Evolutionary conservation across 2,113 vertebrate genomes (phyloP).

Genomic region (Piprites chloris): DNA sequence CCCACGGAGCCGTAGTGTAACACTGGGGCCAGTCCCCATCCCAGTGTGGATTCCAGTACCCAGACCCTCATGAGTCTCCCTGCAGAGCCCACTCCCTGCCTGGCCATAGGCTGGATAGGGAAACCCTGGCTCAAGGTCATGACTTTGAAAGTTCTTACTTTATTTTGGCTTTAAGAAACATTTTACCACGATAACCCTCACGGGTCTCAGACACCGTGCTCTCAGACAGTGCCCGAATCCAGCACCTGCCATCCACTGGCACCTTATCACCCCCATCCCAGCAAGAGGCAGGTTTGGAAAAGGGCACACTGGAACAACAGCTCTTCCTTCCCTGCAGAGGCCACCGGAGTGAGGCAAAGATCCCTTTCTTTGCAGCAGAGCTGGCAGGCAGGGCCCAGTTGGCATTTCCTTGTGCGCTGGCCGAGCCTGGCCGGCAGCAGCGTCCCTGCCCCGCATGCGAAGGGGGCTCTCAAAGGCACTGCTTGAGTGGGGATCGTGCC

Average conservation of each 20-base stretch:
- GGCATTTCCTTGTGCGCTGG: neutral
- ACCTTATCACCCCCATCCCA: neutral
- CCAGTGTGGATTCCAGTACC: neutral
- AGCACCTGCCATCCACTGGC: neutral
- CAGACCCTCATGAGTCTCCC: neutral
- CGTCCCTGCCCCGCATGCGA: neutral
- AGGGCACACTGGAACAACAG: neutral
- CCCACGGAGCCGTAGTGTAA: fast-evolving
- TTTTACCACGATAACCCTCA: neutral
- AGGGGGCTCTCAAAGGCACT: slow-evolving; percentile 10
- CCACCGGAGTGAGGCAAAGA: neutral
- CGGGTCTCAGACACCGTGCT: fast-evolving
- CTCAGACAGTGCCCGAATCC: fast-evolving
- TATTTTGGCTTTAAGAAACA: neutral
- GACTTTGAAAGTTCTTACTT: neutral
- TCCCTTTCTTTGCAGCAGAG: neutral
- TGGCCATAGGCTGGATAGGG: fast-evolving
- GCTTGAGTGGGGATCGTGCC: neutral
- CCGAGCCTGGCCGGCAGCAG: neutral
- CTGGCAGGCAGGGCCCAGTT: neutral
- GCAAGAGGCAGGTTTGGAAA: neutral
- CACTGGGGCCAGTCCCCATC: fast-evolving
- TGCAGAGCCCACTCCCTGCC: neutral
- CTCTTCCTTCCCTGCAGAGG: neutral
- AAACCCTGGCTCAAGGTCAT: neutral